phyloP scores from a whole-genome alignment of 2,113 vertebrate genomes.

The Malurus elegans region DNA sequence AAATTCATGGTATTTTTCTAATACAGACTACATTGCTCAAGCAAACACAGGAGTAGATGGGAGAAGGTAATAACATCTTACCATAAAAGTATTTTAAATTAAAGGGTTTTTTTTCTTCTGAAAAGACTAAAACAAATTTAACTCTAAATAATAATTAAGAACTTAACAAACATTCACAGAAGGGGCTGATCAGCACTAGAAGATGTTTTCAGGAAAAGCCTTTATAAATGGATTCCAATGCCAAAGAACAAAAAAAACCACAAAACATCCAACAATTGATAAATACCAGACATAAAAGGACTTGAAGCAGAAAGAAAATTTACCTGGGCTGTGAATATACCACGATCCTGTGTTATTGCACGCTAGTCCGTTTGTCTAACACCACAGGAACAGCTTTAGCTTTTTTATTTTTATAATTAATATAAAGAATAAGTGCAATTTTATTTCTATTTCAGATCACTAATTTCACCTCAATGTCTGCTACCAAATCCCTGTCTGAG shows the following conservation, averaged over 20 bases:
- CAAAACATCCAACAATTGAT: background rate
- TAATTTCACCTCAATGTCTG: background rate
- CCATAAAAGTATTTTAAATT: slow-evolving; percentile 10
- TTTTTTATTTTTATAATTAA: slow-evolving; percentile 61
- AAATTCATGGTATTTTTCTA: background rate
- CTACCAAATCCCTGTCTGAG: background rate
- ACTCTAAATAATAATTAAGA: slow-evolving; percentile 59
- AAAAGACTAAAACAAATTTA: slow-evolving; percentile 52
- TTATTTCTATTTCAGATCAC: slow-evolving; percentile 8
- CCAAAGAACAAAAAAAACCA: background rate
- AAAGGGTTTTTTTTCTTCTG: background rate
- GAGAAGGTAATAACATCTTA: background rate
- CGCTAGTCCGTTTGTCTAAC: slow-evolving; percentile 44
- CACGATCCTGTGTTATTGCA: slow-evolving; percentile 25
- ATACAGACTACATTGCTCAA: background rate
- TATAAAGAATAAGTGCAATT: slow-evolving; percentile 87
- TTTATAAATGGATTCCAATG: slow-evolving; percentile 15
- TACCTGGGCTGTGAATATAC: slow-evolving; percentile 46
- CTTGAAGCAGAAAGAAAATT: slow-evolving; percentile 49
- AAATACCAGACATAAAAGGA: slow-evolving; percentile 32
- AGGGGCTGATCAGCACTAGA: slow-evolving; percentile 27
- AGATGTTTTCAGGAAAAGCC: slow-evolving; percentile 41
- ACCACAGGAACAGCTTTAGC: slow-evolving; percentile 61
- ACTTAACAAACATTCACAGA: slow-evolving; percentile 21
- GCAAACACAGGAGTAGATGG: background rate